Conservation (phyloP, 2,888 invertebrate species). For the Oscheius sp. region DNA sequence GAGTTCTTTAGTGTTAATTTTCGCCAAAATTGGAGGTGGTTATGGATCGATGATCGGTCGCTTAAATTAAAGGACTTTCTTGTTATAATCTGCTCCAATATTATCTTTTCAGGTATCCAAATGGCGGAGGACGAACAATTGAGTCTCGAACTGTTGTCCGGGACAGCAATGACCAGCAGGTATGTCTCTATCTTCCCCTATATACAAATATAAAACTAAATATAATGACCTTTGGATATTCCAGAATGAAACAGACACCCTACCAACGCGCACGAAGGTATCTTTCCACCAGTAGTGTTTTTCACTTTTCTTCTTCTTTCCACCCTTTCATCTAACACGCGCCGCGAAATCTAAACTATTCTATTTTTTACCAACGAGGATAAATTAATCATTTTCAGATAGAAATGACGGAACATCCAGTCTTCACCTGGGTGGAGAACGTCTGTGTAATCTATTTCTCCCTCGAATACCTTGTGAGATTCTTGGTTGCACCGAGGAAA, state of each 20-base stretch:
- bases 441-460: slow-evolving; percentile 69
- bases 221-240: no score
- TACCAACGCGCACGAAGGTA: slow-evolving; percentile 13
- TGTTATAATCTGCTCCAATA: no score
- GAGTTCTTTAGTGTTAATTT: no score
- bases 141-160: slow-evolving; percentile 60
- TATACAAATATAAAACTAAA: neutral
- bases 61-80: neutral
- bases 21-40: no score
- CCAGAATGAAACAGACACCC: slow-evolving; percentile 12
- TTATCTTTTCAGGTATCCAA: slow-evolving; percentile 52
- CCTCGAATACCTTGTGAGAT: slow-evolving; percentile 65
- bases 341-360: neutral
- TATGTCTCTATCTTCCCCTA: neutral
- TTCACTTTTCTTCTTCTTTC: neutral
- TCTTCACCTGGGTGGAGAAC: slow-evolving; percentile 69
- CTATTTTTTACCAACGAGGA: neutral
- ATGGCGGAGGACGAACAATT: slow-evolving; percentile 59
- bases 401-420: slow-evolving; percentile 69
- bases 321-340: neutral
- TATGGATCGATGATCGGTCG: no score
- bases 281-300: neutral
- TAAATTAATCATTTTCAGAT: slow-evolving; percentile 35
- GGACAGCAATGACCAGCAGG: slow-evolving; percentile 56
- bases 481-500: slow-evolving; percentile 63